Evolutionary conservation across 2,888 invertebrate species (phyloP).

Genomic region (Pristionchus japonicus): DNA sequence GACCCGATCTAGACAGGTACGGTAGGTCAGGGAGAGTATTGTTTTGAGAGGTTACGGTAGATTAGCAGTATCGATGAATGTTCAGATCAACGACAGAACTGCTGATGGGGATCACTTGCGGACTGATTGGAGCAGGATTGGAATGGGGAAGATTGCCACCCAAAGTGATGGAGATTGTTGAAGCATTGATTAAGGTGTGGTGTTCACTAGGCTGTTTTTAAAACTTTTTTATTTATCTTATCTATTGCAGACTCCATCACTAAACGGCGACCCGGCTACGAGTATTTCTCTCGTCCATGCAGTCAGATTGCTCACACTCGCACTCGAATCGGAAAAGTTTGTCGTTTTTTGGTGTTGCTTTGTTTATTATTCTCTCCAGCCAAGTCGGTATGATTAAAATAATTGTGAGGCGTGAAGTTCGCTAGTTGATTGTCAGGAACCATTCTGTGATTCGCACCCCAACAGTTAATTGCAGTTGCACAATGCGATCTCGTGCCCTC

Average conservation of each 20-base stretch:
- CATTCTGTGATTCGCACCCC: neutral
- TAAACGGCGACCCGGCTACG: neutral
- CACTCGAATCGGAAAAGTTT: constrained; percentile 14
- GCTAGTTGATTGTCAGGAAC: too few species aligned
- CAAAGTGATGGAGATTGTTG: neutral
- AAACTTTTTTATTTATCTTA: neutral
- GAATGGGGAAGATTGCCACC: neutral
- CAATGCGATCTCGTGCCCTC: neutral
- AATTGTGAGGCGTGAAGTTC: too few species aligned
- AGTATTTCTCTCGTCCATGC: neutral
- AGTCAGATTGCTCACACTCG: constrained; percentile 36
- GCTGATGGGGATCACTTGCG: constrained; percentile 1
- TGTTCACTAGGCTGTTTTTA: neutral
- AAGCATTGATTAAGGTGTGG: constrained; percentile 1
- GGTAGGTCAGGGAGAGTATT: neutral
- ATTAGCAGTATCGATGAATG: too few species aligned
- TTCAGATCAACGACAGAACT: constrained; percentile 11
- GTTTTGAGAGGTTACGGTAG: neutral
- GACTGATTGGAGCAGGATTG: constrained; percentile 7
- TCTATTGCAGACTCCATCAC: neutral
- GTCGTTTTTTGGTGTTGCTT: too few species aligned
- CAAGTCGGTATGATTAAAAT: neutral
- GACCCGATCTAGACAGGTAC: neutral
- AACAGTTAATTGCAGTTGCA: neutral
- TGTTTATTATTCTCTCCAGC: neutral